Evolutionary conservation across 2,888 invertebrate species (phyloP).

Genomic region (Myopa tessellatipennis): DNA sequence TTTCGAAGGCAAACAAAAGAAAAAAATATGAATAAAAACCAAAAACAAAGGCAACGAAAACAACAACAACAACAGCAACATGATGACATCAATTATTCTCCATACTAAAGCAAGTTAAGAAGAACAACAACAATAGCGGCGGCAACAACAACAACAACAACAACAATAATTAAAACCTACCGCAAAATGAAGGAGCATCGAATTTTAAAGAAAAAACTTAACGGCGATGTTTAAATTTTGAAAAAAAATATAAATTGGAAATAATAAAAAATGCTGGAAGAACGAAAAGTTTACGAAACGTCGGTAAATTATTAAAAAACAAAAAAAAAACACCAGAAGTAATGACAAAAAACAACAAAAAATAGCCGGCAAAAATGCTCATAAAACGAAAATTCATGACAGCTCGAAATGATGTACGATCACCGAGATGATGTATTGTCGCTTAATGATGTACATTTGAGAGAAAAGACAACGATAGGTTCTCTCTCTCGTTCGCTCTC

Average conservation of each 20-base stretch:
- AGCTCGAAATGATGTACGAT: slow-evolving; percentile 1
- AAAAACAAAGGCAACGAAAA: neutral
- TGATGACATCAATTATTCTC: neutral
- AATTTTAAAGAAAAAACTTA: neutral
- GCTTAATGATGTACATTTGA: too few relatives aligned
- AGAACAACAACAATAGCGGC: neutral
- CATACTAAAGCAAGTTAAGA: neutral
- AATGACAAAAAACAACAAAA: neutral
- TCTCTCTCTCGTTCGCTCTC: too few relatives aligned
- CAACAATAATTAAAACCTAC: slow-evolving; percentile 1
- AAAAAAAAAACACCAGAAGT: neutral
- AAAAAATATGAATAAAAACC: neutral
- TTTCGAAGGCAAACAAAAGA: too few relatives aligned
- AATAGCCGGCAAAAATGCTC: neutral
- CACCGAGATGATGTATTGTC: too few relatives aligned
- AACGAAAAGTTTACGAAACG: too few relatives aligned
- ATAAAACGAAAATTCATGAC: slow-evolving; percentile 9
- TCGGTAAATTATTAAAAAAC: neutral
- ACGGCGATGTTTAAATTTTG: too few relatives aligned
- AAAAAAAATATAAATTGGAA: neutral
- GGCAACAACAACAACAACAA: too few relatives aligned
- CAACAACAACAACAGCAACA: slow-evolving; percentile 3
- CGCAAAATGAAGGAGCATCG: neutral
- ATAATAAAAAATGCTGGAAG: neutral
- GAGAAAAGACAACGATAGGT: too few relatives aligned